A percentile compares a stretch with the other conserved stretches of the same genome.
These are phyloP conservation scores for Tor tambroides DNA, from an alignment of 2,113 vertebrate species.

Conservation along the genomic window DNA sequence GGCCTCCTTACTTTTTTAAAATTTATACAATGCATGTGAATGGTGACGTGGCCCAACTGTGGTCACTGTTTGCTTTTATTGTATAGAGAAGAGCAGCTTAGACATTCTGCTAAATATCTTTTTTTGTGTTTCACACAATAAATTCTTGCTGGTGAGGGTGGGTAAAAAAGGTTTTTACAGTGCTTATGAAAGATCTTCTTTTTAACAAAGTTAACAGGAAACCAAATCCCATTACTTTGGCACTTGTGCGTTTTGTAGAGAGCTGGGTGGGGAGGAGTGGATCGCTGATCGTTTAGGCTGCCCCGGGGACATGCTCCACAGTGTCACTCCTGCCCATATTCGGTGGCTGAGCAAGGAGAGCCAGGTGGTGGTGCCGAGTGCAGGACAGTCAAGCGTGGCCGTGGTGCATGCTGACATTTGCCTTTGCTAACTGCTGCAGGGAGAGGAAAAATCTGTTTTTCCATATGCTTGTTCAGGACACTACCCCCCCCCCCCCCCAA, in stretches of 20 bases:
- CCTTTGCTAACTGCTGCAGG: conserved; percentile 89
- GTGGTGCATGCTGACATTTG: conserved; percentile 89
- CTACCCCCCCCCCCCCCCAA: conserved; percentile 85
- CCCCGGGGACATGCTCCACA: conserved; percentile 87
- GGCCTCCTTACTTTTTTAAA: neutral
- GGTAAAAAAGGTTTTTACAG: neutral
- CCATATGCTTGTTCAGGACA: conserved; percentile 97
- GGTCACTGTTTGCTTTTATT: neutral
- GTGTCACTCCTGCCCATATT: conserved; percentile 90
- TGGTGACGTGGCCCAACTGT: neutral
- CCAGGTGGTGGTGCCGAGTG: conserved; percentile 97
- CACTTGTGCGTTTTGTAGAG: conserved; percentile 28
- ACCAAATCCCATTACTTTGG: neutral
- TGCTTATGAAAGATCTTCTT: neutral
- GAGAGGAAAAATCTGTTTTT: conserved; percentile 99
- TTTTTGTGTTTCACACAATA: too few relatives aligned
- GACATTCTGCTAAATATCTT: neutral
- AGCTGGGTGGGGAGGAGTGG: neutral
- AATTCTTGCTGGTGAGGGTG: too few relatives aligned
- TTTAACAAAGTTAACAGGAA: neutral
- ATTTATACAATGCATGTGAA: neutral
- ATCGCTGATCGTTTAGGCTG: conserved; percentile 79
- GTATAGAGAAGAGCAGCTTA: neutral
- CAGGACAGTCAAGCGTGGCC: conserved; percentile 94
- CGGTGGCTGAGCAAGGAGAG: conserved; percentile 95